A percentile compares a stretch with the other conserved stretches of the same genome.
phyloP scores from a whole-genome alignment of 2,113 vertebrate genomes.

The Ptilorrhoa leucosticta region DNA sequence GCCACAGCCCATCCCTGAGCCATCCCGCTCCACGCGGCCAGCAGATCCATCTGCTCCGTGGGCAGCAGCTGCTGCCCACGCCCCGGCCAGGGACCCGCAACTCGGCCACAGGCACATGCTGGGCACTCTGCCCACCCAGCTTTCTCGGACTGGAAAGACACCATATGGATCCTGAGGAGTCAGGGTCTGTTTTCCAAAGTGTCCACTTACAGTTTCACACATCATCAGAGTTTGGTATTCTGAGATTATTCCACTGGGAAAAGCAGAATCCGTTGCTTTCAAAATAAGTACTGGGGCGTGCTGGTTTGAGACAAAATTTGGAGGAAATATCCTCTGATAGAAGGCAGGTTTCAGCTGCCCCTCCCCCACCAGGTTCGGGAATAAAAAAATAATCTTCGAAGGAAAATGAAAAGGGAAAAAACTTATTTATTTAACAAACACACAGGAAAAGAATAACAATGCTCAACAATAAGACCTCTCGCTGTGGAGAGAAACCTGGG shows the following conservation, averaged over 20 bases:
- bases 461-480: too few species aligned
- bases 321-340: too few species aligned
- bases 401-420: too few species aligned
- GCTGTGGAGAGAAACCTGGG: too few species aligned
- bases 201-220: background rate
- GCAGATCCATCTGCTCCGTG: background rate
- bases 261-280: background rate
- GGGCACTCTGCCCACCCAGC: background rate
- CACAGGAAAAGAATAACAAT: too few species aligned
- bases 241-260: background rate
- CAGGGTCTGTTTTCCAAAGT: background rate
- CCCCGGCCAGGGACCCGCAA: background rate
- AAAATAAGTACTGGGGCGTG: background rate
- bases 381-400: too few species aligned
- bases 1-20: background rate
- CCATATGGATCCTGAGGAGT: background rate
- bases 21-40: background rate
- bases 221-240: fast-evolving
- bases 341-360: too few species aligned
- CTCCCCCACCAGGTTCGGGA: too few species aligned
- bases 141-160: background rate
- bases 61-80: background rate
- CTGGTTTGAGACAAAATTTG: too few species aligned
- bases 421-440: too few species aligned
- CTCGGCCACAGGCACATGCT: fast-evolving